Base-by-base conservation (phyloP, 2,888 invertebrate species). In the Belgica antarctica region DNA sequence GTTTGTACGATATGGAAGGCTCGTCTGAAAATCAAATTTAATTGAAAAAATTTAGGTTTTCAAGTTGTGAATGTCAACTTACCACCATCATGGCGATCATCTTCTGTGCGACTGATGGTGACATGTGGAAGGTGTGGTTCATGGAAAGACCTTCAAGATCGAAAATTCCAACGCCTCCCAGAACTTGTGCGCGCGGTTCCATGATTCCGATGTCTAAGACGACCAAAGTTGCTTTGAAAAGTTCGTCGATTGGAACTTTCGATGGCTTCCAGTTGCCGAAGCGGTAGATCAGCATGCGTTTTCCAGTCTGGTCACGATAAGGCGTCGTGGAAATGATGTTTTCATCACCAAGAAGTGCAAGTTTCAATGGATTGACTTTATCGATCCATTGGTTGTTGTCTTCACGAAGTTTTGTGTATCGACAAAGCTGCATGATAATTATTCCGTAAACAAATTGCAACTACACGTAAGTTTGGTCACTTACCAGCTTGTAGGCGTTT, bases 241-340 rank as follows among this genome's bases (percentile, higher is more conserved):
- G 77, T 73, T 91, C 89, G 28, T 87, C 87, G 0, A 88, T 78
- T 0, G 86, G 76, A 34, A 87, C 83, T 36, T 82, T 81, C 73
- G 84, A 86, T 0, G 91, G 87, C 73, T 89, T 84, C 92, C 92
- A 92, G 73, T 88, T 85, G 34, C 89, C 89, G 73, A 91, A 68
- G 19, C 47, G n/a, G 76, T 87, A 89, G 62, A 90, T 81, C 75
- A 90, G 82, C 73, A 90, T 82, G 65, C 92, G 82, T 71, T 88
- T 82, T 1, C 89, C 91, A 71, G 84, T 84, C 76, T 89, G 89
- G 73, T 90, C 91, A 28, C 86, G 83, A 75, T 91, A 90, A 0
- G 90, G 89, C 0, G 90, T 87, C 1, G 89, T 90, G 0, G 87
- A 83, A 52, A 92, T 81, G 1, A 91, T 82, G 72, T 87, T 83